Conservation (phyloP, 2,797 vertebrate species). For the Chiloscyllium punctatum region DNA sequence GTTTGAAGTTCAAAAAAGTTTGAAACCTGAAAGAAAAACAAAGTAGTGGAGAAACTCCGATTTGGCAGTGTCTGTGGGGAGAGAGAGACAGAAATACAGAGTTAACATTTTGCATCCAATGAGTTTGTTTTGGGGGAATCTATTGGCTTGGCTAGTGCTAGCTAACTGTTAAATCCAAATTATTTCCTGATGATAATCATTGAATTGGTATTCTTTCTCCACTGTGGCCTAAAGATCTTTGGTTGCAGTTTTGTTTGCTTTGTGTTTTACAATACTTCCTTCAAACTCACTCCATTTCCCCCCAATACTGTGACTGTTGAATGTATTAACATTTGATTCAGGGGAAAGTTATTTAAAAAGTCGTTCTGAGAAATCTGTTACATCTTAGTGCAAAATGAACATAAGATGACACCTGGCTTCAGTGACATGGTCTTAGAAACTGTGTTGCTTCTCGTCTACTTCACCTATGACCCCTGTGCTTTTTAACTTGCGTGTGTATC, state of each 20-base stretch:
- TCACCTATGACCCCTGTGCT: too few species aligned
- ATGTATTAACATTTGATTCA: neutral
- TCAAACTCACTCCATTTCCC: neutral
- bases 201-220: neutral
- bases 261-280: neutral
- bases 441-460: too few species aligned
- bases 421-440: too few species aligned
- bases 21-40: too few species aligned
- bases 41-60: too few species aligned
- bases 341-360: neutral
- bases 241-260: neutral
- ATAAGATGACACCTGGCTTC: neutral
- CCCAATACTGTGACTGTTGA: too few species aligned
- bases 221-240: neutral
- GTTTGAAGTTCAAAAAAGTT: too few species aligned
- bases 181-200: neutral
- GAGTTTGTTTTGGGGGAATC: too few species aligned
- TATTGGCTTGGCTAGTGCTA: neutral
- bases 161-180: neutral
- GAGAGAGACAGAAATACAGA: too few species aligned
- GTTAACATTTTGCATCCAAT: too few species aligned
- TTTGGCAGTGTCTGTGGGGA: too few species aligned
- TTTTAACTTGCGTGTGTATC: too few species aligned
- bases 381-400: neutral
- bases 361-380: neutral